Evolutionary conservation across 1,140 invertebrate species (phyloP).

Genomic region (Caenorhabditis latens): DNA sequence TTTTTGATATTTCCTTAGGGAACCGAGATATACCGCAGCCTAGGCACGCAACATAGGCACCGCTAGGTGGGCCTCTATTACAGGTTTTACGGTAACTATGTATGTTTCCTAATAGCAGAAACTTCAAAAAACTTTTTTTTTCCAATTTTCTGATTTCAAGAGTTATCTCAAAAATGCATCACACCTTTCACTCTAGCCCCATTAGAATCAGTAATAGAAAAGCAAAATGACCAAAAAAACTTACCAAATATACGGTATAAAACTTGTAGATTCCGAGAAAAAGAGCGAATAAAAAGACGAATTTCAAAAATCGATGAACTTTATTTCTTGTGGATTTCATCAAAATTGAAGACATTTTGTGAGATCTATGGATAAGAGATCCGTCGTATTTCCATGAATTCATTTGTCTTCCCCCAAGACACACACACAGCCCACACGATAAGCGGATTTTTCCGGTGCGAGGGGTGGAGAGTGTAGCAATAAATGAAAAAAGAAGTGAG

Average conservation of each 20-base stretch:
- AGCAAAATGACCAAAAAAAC: neutral
- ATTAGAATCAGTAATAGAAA: too few relatives aligned
- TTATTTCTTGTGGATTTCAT: conserved; percentile 34
- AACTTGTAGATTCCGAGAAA: neutral
- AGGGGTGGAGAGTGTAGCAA: too few relatives aligned
- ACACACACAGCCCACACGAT: neutral
- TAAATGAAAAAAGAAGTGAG: neutral
- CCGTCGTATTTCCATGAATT: conserved; percentile 24
- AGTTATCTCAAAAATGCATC: too few relatives aligned
- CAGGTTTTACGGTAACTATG: too few relatives aligned
- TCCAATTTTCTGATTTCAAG: too few relatives aligned
- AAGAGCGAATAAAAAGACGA: neutral
- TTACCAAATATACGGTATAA: conserved; percentile 32
- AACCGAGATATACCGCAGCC: neutral
- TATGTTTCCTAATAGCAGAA: too few relatives aligned
- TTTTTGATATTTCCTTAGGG: too few relatives aligned
- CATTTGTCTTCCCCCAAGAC: neutral
- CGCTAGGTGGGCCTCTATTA: too few relatives aligned
- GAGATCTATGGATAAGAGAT: conserved; percentile 35
- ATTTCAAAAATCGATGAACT: neutral
- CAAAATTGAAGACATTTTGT: conserved; percentile 4
- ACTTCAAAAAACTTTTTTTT: too few relatives aligned
- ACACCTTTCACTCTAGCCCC: too few relatives aligned
- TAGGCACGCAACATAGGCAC: too few relatives aligned
- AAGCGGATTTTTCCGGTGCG: too few relatives aligned